Conservation (phyloP, 2,888 invertebrate species). For the Listrodromus nycthemerus region DNA sequence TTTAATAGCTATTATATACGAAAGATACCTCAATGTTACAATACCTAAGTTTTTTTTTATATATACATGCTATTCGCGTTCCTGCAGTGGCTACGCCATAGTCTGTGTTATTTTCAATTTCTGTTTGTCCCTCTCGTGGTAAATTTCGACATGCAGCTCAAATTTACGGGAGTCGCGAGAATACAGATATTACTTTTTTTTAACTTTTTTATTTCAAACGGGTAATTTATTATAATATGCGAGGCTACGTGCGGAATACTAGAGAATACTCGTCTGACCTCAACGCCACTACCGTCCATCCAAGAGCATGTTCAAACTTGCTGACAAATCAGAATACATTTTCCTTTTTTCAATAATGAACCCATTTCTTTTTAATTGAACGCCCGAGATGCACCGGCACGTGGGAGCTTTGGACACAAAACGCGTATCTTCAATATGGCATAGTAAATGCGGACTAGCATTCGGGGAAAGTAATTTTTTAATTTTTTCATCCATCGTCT, state of each 20-base stretch:
- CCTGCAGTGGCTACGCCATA: constrained; percentile 47
- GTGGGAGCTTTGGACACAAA: constrained; percentile 63
- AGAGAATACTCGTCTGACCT: constrained; percentile 53
- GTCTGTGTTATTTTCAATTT: constrained; percentile 46
- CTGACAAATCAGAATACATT: constrained; percentile 6
- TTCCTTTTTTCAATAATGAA: constrained; percentile 40
- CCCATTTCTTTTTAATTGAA: constrained; percentile 28
- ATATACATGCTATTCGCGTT: constrained; percentile 56
- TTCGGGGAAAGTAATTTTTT: constrained; percentile 65
- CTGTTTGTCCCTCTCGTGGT: constrained; percentile 21
- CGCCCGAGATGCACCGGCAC: not conserved
- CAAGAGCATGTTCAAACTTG: constrained; percentile 17
- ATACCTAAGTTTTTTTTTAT: constrained; percentile 64
- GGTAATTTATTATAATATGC: constrained; percentile 58
- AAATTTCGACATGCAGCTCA: constrained; percentile 59
- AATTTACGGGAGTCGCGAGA: constrained; percentile 58
- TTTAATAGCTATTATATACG: constrained; percentile 78
- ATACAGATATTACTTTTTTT: constrained; percentile 51
- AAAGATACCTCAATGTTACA: constrained; percentile 73
- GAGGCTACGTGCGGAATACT: constrained; percentile 64
- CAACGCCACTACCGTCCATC: constrained; percentile 18
- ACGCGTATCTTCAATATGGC: constrained; percentile 75
- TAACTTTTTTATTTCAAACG: constrained; percentile 36
- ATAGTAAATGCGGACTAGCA: constrained; percentile 76
- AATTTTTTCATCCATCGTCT: constrained; percentile 31